These are phyloP conservation scores for Hypsibius dujardini DNA, from an alignment of 1,140 invertebrate species.

Conservation along the genomic window DNA sequence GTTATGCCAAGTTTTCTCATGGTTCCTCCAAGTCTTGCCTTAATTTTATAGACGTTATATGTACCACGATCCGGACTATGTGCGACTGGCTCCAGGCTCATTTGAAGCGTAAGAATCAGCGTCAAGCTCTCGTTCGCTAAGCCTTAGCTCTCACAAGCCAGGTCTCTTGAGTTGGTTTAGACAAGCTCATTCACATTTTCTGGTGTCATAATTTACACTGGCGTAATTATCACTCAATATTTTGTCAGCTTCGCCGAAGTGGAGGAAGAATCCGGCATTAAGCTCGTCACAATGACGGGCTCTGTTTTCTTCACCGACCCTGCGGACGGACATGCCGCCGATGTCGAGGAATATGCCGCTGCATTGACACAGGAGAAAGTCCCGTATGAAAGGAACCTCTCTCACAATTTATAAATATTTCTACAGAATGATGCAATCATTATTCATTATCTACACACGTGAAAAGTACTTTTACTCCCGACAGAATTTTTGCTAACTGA, in stretches of 20 bases:
- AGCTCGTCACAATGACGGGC: slow-evolving; percentile 29
- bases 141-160: too few species aligned
- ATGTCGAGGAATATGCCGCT: slow-evolving; percentile 26
- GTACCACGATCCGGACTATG: slow-evolving; percentile 30
- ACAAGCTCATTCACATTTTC: too few species aligned
- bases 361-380: slow-evolving; percentile 26
- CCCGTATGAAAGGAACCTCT: too few species aligned
- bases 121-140: too few species aligned
- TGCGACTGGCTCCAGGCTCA: slow-evolving; percentile 27
- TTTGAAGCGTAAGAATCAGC: slow-evolving; percentile 28
- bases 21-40: neutral
- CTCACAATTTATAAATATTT: too few species aligned
- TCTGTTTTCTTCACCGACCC: slow-evolving; percentile 26
- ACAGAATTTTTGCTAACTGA: too few species aligned
- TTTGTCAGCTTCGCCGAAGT: slow-evolving; percentile 26
- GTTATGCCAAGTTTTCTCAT: too few species aligned
- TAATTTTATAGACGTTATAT: slow-evolving; percentile 26
- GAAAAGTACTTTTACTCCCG: too few species aligned
- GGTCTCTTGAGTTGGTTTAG: too few species aligned
- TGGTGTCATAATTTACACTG: too few species aligned
- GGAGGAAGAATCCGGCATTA: slow-evolving; percentile 29
- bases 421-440: too few species aligned
- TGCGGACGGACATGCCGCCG: slow-evolving; percentile 24
- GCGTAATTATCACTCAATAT: slow-evolving; percentile 12
- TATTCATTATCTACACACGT: too few species aligned